Evolutionary conservation across 2,113 vertebrate genomes (phyloP).

Genomic region (Donacobius atricapilla): DNA sequence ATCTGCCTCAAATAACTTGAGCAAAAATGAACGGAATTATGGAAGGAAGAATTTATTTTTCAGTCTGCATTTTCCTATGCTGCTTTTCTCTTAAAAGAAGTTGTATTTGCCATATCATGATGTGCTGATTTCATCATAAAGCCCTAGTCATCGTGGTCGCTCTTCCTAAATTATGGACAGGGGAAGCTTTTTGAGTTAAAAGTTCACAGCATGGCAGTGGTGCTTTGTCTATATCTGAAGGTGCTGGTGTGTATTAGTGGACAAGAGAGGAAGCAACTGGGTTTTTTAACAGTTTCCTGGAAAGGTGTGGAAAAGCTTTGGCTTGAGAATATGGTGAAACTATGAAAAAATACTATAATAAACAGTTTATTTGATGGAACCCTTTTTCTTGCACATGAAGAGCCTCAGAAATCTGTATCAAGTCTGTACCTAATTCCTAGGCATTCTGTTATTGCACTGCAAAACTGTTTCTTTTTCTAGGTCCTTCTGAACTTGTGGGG

Average conservation of each 20-base stretch:
- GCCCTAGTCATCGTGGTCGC: neutral
- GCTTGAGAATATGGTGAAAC: neutral
- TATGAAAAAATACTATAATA: neutral
- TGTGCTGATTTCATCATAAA: neutral
- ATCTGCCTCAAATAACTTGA: neutral
- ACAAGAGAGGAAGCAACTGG: neutral
- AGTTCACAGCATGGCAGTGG: neutral
- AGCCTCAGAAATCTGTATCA: neutral
- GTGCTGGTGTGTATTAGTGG: neutral
- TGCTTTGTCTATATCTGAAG: neutral
- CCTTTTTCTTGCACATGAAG: neutral
- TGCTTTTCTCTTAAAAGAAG: neutral
- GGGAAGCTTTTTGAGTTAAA: neutral
- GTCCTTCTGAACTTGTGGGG: neutral
- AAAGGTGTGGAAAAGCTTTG: neutral
- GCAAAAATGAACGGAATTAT: neutral
- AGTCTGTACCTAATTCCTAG: neutral
- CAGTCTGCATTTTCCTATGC: neutral
- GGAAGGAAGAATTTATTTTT: neutral
- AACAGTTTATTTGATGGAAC: neutral
- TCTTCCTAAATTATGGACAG: neutral
- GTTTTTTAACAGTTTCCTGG: neutral
- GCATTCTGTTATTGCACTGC: neutral
- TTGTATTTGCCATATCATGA: rapidly evolving
- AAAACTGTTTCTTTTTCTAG: neutral